Evolutionary conservation across 2,888 invertebrate species (phyloP).

Genomic region (Nineta flava): DNA sequence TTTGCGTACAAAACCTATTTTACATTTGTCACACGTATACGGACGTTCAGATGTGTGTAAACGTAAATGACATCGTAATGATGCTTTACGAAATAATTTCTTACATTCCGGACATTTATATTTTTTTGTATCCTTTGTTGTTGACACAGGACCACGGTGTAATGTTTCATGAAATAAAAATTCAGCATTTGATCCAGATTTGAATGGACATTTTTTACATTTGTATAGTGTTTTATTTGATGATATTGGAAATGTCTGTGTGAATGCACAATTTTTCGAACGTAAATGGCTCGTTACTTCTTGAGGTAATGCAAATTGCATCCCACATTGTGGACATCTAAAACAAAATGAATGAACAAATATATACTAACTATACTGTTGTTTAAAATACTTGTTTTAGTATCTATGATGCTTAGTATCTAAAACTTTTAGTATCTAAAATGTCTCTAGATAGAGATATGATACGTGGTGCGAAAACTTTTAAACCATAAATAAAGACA

Average conservation of each 20-base stretch:
- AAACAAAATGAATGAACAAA: conserved; percentile 12
- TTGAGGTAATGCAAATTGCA: conserved; percentile 51
- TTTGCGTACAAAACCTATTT: conserved; percentile 45
- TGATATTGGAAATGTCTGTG: conserved; percentile 9
- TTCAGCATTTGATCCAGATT: conserved; percentile 50
- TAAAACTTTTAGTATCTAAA: too few relatives aligned
- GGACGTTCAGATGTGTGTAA: conserved; percentile 61
- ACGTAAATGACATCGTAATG: conserved; percentile 51
- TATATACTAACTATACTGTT: not conserved
- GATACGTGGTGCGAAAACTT: too few relatives aligned
- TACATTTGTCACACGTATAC: conserved; percentile 46
- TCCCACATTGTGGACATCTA: conserved; percentile 58
- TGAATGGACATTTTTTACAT: conserved; percentile 44
- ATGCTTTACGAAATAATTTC: conserved; percentile 45
- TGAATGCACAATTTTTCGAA: conserved; percentile 37
- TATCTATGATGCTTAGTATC: too few relatives aligned
- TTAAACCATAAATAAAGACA: too few relatives aligned
- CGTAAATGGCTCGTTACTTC: conserved; percentile 58
- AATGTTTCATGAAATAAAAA: conserved; percentile 56
- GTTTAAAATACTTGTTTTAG: not conserved
- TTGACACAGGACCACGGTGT: conserved; percentile 34
- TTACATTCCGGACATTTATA: conserved; percentile 53
- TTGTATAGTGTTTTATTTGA: conserved; percentile 17
- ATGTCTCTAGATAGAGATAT: too few relatives aligned
- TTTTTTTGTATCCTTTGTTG: conserved; percentile 23